phyloP scores from a whole-genome alignment of 2,113 vertebrate genomes.

The Myrmophylax atrothorax region DNA sequence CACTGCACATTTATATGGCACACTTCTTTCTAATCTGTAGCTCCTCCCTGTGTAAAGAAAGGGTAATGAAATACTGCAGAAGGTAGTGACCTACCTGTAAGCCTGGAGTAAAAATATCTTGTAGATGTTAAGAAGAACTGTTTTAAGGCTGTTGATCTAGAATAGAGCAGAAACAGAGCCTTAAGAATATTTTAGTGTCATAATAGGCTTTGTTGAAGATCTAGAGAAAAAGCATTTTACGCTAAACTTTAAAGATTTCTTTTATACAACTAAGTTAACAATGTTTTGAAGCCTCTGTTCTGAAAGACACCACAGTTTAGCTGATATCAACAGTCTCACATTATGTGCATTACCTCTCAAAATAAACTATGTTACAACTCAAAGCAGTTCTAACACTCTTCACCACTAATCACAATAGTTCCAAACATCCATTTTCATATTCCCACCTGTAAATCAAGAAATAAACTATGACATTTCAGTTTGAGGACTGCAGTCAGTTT shows the following conservation, averaged over 20 bases:
- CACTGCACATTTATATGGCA: background rate
- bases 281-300: background rate
- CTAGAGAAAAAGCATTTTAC: background rate
- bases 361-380: background rate
- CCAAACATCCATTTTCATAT: background rate
- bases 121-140: constrained; percentile 85
- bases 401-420: background rate
- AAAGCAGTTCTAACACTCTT: background rate
- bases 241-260: background rate
- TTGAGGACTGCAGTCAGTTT: constrained; percentile 83
- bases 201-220: background rate
- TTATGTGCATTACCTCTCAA: background rate
- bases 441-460: constrained; percentile 87
- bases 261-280: background rate
- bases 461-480: constrained; percentile 84
- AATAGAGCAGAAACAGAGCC: background rate
- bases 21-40: background rate
- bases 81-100: constrained; percentile 79
- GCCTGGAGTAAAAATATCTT: constrained; percentile 91
- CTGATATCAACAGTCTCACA: background rate
- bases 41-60: background rate
- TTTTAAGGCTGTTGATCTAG: constrained; percentile 85
- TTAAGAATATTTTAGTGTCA: background rate
- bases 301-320: background rate
- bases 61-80: background rate